Base-by-base conservation (phyloP, 2,113 vertebrate species). In the Pithys albifrons region DNA sequence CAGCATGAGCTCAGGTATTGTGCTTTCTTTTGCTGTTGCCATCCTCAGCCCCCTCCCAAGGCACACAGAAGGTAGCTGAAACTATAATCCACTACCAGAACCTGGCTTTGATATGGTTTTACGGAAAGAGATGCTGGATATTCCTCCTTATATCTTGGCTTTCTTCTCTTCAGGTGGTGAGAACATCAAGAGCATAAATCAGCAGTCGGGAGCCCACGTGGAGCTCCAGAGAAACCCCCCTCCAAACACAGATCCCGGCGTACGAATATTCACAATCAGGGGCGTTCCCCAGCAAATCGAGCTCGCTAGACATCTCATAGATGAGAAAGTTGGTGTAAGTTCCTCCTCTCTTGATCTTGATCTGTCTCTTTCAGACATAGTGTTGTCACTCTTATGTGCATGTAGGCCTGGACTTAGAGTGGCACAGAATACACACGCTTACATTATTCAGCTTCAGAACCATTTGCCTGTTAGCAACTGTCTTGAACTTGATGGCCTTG, bases 151-250 rank as follows among this genome's bases (percentile, higher is more conserved):
- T 7, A 3, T 46, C 65, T 61, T 67, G 27, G 10, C 58, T 94
- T 88, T 64, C 77, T 78, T 64, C 39, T 81, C 89, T 19, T 22
- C 96, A 99, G 99, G 99, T 87, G 99, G 99, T 12, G 99, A 99
- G 97, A 99, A 98, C 96, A 99, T 99, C 97, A 99, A 99, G 96
- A 99, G 98, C 98, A 99, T 99, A 97, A 99, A 99, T 90, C 99
- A 99, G 97, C 99, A 99, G 96, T 99, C 99, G 0, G 99, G 99
- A n/a, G 99, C 99, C 1, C 99, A 99, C 0, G 99, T 99, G 97
- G 99, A 99, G 98, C 99, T 99, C 4, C 99, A 99, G 98, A 98
- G 99, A 91, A 99, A 99, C 93, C 99, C 99, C 1, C 99, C 99
- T 20, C 99, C 99, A 2, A 99, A 98, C 98, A 99, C 99, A 7